Base-by-base conservation (phyloP, 2,797 vertebrate species). In the Xerus rutilus region DNA sequence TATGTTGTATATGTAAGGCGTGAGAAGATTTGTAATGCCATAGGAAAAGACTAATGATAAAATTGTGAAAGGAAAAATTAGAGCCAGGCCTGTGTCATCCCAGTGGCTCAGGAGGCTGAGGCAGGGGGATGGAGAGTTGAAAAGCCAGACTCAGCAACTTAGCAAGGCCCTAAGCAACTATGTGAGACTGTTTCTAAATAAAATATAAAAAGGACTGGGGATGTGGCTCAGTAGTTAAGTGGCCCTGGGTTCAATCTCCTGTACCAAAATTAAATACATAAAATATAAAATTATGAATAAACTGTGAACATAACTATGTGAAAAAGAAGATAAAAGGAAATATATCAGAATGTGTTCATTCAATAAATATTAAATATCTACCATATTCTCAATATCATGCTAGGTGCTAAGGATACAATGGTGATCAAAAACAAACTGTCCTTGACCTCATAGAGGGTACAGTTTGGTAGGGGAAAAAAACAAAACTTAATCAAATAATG, bases 1-100 rank as follows among this genome's bases (percentile, higher is more conserved):
- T 84, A 57, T 28, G 21, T 23, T 90, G 62, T 59, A 89, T 20
- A 64, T n/a, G 86, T 15, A 73, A 85, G 20, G 15, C 69, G 69
- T 78, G 73, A n/a, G 77, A 70, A 86, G 23, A 77, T 92, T 93
- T 95, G n/a, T 72, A 82, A 89, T 89, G 49, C 45, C 47, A 54
- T 52, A 90, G 39, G 85, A 73, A 88, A 90, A 92, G 23, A 8
- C 57, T 94, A 79, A 39, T 67, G 32, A 85, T 69, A 89, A 96
- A 96, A 92, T 21, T 94, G 52, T 57, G 62, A 84, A 82, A 65
- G 14, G 35, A 47, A 78, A 28, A 57, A 57, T 57, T 21, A 57
- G 54, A 57, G 6, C 54, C 20, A 21, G 18, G 20, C 39, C 39
- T 39, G 39, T 54, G 52, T 17, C 15, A 52, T 54, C 52, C 52